Conservation (phyloP, 2,113 vertebrate genomes). For the Reinhardtius hippoglossoides region DNA sequence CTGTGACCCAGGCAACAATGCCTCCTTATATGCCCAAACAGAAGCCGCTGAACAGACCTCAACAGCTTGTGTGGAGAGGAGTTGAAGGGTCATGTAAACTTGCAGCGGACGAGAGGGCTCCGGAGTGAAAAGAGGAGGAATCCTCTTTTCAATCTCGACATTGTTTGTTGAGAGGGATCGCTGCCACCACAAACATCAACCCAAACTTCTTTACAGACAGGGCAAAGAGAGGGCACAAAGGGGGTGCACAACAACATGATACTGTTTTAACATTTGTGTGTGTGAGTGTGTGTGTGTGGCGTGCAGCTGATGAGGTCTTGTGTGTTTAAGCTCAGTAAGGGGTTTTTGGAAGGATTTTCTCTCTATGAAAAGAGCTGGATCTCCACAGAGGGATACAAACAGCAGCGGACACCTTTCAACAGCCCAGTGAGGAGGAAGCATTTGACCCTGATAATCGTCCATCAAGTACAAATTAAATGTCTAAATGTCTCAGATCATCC, state of each 20-base stretch:
- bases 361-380: conserved; percentile 45
- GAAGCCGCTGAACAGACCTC: conserved; percentile 73
- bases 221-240: conserved; percentile 67
- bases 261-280: conserved; percentile 43
- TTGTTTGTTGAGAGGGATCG: conserved; percentile 71
- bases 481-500: background rate
- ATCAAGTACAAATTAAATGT: background rate
- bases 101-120: conserved; percentile 71
- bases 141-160: conserved; percentile 69
- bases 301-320: conserved; percentile 45
- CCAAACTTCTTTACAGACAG: conserved; percentile 66
- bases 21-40: conserved; percentile 72
- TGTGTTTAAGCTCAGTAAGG: conserved; percentile 43
- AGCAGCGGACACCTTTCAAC: conserved; percentile 24
- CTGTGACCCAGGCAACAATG: conserved; percentile 74
- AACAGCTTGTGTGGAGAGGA: conserved; percentile 73
- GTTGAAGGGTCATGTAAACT: conserved; percentile 85
- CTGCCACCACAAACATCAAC: conserved; percentile 78
- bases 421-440: background rate
- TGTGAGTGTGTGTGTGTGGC: conserved; percentile 15
- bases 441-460: background rate
- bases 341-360: conserved; percentile 49
- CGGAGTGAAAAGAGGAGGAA: conserved; percentile 75
- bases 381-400: conserved; percentile 37
- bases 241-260: conserved; percentile 57